phyloP scores from a whole-genome alignment of 1,140 invertebrate species.

The Drosophila aff. region DNA sequence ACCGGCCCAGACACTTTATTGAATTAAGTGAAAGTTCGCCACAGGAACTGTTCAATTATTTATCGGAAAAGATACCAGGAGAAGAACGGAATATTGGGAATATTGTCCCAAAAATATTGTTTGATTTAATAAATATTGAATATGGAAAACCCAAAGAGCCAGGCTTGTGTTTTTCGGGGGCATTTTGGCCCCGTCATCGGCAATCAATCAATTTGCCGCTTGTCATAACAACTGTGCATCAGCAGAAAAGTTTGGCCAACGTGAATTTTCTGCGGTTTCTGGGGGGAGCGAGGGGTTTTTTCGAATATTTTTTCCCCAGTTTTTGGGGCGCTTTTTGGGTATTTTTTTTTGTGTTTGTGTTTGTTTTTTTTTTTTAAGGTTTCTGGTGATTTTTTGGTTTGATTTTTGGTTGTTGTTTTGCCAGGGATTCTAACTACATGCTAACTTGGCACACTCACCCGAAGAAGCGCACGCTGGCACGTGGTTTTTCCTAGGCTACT shows the following conservation, averaged over 20 bases:
- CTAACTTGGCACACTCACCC: conserved; percentile 43
- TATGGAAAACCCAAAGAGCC: conserved; percentile 2
- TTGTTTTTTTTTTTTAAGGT: neutral
- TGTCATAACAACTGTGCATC: conserved; percentile 53
- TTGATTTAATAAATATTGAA: conserved; percentile 13
- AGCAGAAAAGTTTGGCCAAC: conserved; percentile 38
- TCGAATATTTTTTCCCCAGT: neutral
- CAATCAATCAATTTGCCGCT: conserved; percentile 50
- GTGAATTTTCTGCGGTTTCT: conserved; percentile 23
- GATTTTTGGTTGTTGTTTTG: neutral
- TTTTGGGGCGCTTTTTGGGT: neutral
- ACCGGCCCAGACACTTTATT: neutral
- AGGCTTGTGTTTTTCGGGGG: conserved; percentile 11
- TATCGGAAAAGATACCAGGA: neutral
- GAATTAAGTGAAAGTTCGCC: conserved; percentile 3
- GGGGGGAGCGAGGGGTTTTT: neutral
- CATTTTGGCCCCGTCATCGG: conserved; percentile 31
- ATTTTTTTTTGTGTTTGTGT: neutral
- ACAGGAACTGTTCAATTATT: neutral
- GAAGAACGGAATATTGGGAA: neutral
- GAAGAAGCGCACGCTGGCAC: conserved; percentile 17
- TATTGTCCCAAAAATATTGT: conserved; percentile 3
- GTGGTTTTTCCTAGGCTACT: conserved; percentile 15
- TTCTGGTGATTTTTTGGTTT: neutral
- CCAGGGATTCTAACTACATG: neutral